These are phyloP conservation scores for Brachypterus glaber DNA, from an alignment of 2,888 invertebrate genomes.

Conservation along the genomic window DNA sequence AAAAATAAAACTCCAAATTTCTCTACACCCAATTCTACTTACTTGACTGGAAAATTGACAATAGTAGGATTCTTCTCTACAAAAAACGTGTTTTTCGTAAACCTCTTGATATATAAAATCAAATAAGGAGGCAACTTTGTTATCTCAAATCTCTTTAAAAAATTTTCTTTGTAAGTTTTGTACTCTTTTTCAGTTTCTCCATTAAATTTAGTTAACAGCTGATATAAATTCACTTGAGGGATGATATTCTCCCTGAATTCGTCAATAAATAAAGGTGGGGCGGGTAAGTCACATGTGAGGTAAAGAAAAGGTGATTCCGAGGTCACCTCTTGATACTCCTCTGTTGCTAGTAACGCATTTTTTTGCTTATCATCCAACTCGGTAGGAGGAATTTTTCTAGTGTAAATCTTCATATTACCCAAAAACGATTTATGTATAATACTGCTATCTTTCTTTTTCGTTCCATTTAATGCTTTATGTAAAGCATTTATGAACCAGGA, in stretches of 20 bases:
- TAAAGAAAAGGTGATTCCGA: slow-evolving; percentile 93
- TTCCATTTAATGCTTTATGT: slow-evolving; percentile 89
- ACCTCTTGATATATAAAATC: slow-evolving; percentile 93
- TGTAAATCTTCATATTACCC: slow-evolving; percentile 82
- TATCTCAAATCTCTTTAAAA: slow-evolving; percentile 93
- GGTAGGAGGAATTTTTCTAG: slow-evolving; percentile 85
- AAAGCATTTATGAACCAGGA: slow-evolving; percentile 97
- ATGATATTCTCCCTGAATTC: slow-evolving; percentile 98
- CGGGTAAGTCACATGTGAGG: slow-evolving; percentile 94
- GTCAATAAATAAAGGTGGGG: slow-evolving; percentile 95
- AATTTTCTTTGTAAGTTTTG: slow-evolving; percentile 98
- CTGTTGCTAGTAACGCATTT: slow-evolving; percentile 62
- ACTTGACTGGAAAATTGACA: slow-evolving; percentile 99
- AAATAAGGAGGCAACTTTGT: slow-evolving; percentile 87
- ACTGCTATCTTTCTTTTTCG: slow-evolving; percentile 76
- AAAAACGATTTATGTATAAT: slow-evolving; percentile 93
- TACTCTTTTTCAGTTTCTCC: slow-evolving; percentile 94
- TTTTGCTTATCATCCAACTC: slow-evolving; percentile 87
- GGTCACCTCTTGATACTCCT: slow-evolving; percentile 79
- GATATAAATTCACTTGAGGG: slow-evolving; percentile 94
- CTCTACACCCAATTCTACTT: slow-evolving; percentile 45
- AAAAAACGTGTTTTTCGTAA: slow-evolving; percentile 98
- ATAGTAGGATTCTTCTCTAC: slow-evolving; percentile 99
- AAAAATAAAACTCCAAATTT: too few relatives aligned
- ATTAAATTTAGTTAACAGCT: slow-evolving; percentile 91